Evolutionary conservation across 2,113 vertebrate species (phyloP).

Genomic region (Nycticebus coucang): DNA sequence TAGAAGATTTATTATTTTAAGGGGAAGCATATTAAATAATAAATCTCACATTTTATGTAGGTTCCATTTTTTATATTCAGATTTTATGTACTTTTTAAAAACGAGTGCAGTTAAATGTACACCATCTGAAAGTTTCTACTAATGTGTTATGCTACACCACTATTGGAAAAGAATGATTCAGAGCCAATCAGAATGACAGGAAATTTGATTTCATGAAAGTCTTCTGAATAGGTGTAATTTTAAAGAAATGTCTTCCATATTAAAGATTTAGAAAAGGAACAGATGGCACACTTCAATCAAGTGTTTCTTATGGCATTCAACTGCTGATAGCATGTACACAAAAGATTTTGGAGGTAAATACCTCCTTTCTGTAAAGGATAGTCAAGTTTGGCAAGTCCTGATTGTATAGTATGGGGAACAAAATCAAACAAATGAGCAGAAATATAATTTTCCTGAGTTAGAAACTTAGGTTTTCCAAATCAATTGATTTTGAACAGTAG

Average conservation of each 20-base stretch:
- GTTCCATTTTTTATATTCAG: not conserved
- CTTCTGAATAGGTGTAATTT: not conserved
- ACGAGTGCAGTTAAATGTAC: not conserved
- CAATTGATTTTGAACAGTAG: slow-evolving; percentile 2
- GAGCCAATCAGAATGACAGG: not conserved
- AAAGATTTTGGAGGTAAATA: not conserved
- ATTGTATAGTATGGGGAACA: not conserved
- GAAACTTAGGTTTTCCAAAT: slow-evolving; percentile 20
- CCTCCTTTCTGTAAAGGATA: not conserved
- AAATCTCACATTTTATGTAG: not conserved
- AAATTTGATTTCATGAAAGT: slow-evolving; percentile 32
- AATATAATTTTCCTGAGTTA: not conserved
- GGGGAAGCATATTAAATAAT: not conserved
- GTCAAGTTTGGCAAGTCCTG: not conserved
- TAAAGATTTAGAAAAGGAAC: slow-evolving; percentile 20
- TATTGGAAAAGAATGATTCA: not conserved
- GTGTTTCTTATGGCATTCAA: not conserved
- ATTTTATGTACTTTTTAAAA: not conserved
- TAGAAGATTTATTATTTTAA: not conserved
- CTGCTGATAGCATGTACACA: not conserved
- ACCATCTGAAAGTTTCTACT: not conserved
- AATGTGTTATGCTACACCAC: not conserved
- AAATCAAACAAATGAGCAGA: not conserved
- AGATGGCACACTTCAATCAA: slow-evolving; percentile 4
- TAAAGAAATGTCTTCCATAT: not conserved